These are phyloP conservation scores for Brenthis daphne DNA, from an alignment of 2,888 invertebrate species.

Conservation along the genomic window DNA sequence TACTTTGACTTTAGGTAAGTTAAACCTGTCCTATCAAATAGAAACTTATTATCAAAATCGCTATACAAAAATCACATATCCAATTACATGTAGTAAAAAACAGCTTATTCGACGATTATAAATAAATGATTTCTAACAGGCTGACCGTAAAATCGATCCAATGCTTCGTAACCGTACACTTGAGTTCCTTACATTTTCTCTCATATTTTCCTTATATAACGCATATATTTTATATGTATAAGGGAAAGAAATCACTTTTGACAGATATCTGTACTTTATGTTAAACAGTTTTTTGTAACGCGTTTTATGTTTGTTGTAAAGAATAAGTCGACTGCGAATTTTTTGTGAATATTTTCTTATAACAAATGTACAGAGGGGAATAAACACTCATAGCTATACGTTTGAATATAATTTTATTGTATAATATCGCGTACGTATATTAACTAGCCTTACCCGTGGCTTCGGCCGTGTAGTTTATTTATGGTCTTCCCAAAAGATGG, in stretches of 20 bases:
- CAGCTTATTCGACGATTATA: neutral
- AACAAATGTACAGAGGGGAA: neutral
- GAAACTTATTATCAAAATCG: too few relatives aligned
- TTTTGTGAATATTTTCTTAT: neutral
- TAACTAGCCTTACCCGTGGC: too few relatives aligned
- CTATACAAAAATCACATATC: too few relatives aligned
- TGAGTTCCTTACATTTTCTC: neutral
- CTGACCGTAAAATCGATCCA: slow-evolving; percentile 13
- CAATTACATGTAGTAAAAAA: too few relatives aligned
- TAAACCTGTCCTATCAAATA: too few relatives aligned
- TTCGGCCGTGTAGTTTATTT: too few relatives aligned
- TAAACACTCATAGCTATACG: too few relatives aligned
- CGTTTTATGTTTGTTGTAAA: slow-evolving; percentile 29
- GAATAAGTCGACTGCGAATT: slow-evolving; percentile 14
- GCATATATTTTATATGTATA: slow-evolving; percentile 20
- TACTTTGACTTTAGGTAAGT: too few relatives aligned
- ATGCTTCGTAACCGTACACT: neutral
- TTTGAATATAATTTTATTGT: too few relatives aligned
- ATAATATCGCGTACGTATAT: too few relatives aligned
- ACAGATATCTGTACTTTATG: slow-evolving; percentile 34
- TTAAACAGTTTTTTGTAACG: slow-evolving; percentile 21
- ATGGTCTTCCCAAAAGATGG: too few relatives aligned
- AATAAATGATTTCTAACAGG: neutral
- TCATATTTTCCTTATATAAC: slow-evolving; percentile 15
- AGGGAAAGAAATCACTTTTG: slow-evolving; percentile 25